These are phyloP conservation scores for Ommatoiulus sabulosus DNA, from an alignment of 2,888 invertebrate genomes.

Conservation along the genomic window DNA sequence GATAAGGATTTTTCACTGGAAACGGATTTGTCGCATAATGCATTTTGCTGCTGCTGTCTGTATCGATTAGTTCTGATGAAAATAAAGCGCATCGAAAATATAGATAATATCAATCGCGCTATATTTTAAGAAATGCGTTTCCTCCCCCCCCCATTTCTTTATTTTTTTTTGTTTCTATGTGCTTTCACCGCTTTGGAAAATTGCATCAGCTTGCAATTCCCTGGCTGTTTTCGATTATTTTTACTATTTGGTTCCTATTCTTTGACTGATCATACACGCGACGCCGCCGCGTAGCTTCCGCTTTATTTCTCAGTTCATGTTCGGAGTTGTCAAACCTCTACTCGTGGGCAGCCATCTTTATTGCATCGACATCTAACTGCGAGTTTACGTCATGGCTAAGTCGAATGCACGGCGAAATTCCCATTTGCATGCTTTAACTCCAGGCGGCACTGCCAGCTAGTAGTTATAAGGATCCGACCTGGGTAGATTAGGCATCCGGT, in stretches of 20 bases:
- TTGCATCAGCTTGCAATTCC: neutral
- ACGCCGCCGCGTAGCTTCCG: neutral
- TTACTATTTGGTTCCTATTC: neutral
- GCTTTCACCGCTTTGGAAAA: conserved; percentile 23
- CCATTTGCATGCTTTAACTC: neutral
- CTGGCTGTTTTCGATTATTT: conserved; percentile 7
- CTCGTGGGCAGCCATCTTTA: neutral
- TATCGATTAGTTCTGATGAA: conserved; percentile 47
- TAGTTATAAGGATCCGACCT: too few relatives aligned
- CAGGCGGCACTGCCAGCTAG: neutral
- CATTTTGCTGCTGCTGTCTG: neutral
- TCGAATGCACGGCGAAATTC: neutral
- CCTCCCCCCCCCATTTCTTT: neutral
- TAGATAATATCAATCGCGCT: conserved; percentile 28
- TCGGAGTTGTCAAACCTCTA: neutral
- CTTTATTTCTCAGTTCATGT: neutral
- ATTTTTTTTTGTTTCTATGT: conserved; percentile 1
- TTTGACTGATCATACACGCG: neutral
- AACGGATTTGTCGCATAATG: conserved; percentile 40
- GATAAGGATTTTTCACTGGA: conserved; percentile 13
- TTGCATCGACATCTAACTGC: neutral
- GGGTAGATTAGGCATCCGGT: too few relatives aligned
- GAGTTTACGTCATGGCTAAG: neutral
- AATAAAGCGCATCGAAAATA: conserved; percentile 32
- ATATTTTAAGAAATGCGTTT: neutral